Conservation (phyloP, 2,113 vertebrate genomes). For the Melanostigma gelatinosum region DNA sequence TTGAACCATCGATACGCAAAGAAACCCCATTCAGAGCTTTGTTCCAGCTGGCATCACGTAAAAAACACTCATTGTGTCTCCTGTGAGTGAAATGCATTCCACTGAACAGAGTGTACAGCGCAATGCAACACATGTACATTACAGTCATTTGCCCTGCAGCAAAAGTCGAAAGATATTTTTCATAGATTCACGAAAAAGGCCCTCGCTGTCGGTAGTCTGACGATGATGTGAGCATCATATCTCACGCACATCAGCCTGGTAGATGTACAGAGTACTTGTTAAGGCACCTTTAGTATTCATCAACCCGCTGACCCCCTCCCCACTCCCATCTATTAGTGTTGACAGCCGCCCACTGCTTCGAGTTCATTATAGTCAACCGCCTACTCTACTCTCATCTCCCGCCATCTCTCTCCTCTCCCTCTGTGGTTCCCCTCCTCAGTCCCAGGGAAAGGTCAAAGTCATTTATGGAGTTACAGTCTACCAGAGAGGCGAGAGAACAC, state of each 20-base stretch:
- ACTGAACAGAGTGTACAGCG: background rate
- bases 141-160: background rate
- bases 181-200: slow-evolving; percentile 4
- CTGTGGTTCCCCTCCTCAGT: slow-evolving; percentile 64
- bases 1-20: background rate
- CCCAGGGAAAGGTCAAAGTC: slow-evolving; percentile 79
- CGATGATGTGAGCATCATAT: slow-evolving; percentile 13
- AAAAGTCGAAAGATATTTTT: slow-evolving; percentile 13
- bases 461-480: slow-evolving; percentile 74
- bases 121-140: background rate
- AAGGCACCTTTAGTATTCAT: slow-evolving; percentile 72
- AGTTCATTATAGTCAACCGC: slow-evolving; percentile 76
- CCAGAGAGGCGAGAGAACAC: slow-evolving; percentile 37
- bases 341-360: slow-evolving; percentile 75
- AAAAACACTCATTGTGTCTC: background rate
- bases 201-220: background rate
- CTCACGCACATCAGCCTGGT: slow-evolving; percentile 34
- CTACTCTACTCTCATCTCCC: slow-evolving; percentile 58
- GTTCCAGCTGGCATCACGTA: background rate
- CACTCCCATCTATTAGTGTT: slow-evolving; percentile 71
- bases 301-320: slow-evolving; percentile 55
- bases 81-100: background rate
- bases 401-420: slow-evolving; percentile 56
- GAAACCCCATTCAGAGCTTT: background rate
- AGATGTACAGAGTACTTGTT: slow-evolving; percentile 38